phyloP scores from a whole-genome alignment of 2,113 vertebrate species.

The Plecotus auritus region DNA sequence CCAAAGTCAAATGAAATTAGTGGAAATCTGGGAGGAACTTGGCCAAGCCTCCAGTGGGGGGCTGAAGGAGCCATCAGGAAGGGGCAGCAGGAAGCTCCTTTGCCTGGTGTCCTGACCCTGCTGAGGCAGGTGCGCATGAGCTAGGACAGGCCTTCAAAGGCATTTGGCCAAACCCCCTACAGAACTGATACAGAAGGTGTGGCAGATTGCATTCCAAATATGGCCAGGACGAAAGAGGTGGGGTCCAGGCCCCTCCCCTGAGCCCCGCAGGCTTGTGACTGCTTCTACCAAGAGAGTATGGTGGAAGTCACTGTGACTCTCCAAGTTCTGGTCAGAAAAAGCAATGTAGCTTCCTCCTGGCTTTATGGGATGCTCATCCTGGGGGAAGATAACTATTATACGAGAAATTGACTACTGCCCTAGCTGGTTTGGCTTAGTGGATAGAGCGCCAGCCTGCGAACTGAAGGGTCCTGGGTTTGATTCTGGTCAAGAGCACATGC shows the following conservation, averaged over 20 bases:
- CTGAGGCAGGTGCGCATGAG: slow-evolving; percentile 89
- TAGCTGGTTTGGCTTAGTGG: too few species aligned
- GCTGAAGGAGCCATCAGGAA: slow-evolving; percentile 91
- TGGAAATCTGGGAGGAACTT: slow-evolving; percentile 94
- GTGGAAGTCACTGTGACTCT: background rate
- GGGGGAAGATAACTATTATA: background rate
- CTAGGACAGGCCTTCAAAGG: slow-evolving; percentile 94
- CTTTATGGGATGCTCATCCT: background rate
- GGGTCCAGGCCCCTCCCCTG: background rate
- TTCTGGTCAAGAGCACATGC: too few species aligned
- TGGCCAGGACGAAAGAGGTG: background rate
- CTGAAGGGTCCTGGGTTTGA: too few species aligned
- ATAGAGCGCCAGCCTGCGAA: too few species aligned
- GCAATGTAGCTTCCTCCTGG: background rate
- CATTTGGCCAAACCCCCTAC: slow-evolving; percentile 92
- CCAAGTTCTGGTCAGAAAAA: background rate
- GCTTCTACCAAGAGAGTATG: background rate
- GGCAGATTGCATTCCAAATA: background rate
- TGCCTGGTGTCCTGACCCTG: slow-evolving; percentile 92
- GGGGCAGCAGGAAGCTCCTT: slow-evolving; percentile 95
- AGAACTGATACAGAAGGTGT: slow-evolving; percentile 93
- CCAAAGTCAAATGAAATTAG: slow-evolving; percentile 94
- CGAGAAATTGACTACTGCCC: background rate
- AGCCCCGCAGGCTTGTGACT: background rate
- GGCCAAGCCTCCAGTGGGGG: slow-evolving; percentile 90